Conservation (phyloP, 2,113 vertebrate species). For the Alligator mississippiensis region DNA sequence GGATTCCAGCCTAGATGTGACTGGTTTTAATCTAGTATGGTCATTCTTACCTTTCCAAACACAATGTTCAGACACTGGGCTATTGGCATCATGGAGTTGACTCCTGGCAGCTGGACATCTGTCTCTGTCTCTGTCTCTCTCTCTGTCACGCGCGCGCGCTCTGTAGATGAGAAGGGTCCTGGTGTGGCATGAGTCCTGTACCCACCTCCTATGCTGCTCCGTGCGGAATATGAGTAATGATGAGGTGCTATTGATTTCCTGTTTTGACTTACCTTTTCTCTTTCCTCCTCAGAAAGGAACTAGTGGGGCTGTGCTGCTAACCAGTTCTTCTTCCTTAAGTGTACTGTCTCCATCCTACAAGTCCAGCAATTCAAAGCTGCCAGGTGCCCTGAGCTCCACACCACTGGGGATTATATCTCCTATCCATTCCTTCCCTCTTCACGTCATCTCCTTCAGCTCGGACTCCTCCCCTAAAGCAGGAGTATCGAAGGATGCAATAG, state of each 20-base stretch:
- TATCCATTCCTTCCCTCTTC: conserved; percentile 81
- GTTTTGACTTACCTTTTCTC: conserved; percentile 45
- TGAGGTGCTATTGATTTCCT: not conserved
- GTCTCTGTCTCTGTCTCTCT: too few relatives aligned
- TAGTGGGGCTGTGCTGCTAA: conserved; percentile 81
- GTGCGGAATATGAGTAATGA: not conserved
- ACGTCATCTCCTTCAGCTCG: conserved; percentile 80
- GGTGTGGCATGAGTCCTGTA: not conserved
- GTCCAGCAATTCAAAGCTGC: conserved; percentile 79
- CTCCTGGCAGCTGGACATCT: not conserved
- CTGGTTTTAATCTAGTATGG: accelerated
- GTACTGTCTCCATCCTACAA: conserved; percentile 85
- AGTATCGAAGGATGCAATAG: conserved; percentile 83
- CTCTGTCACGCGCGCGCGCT: not conserved
- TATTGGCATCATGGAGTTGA: not conserved
- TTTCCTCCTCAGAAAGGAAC: conserved; percentile 80
- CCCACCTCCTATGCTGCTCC: not conserved
- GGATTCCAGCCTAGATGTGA: not conserved
- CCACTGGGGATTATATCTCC: conserved; percentile 79
- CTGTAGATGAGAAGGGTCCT: not conserved
- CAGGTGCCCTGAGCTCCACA: conserved; percentile 76
- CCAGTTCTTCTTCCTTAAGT: conserved; percentile 80
- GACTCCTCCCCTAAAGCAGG: conserved; percentile 79
- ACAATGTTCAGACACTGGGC: not conserved
- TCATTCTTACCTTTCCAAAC: not conserved